Evolutionary conservation across 1,140 invertebrate genomes (phyloP).

Genomic region (Heliconius eleuchia): DNA sequence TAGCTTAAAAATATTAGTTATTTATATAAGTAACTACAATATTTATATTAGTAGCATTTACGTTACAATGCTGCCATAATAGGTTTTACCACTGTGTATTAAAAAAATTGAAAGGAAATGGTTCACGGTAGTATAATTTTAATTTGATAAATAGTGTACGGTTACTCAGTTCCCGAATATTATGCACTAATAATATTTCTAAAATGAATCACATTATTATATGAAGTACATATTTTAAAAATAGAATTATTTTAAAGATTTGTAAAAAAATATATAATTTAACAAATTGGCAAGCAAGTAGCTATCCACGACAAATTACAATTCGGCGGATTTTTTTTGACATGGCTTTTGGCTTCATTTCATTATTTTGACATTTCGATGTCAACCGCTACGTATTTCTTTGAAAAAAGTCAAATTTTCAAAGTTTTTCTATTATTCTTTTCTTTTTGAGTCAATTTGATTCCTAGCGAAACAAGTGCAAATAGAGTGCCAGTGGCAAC

Average conservation of each 20-base stretch:
- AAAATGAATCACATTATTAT: background rate
- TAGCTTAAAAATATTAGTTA: background rate
- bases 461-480: conserved; percentile 43
- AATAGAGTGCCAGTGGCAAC: conserved; percentile 41
- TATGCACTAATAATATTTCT: background rate
- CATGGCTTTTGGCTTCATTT: conserved; percentile 79
- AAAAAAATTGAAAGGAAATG: background rate
- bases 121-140: background rate
- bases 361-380: conserved; percentile 82
- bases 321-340: conserved; percentile 79
- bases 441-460: conserved; percentile 53
- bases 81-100: background rate
- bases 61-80: background rate
- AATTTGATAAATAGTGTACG: background rate
- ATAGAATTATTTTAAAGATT: no score
- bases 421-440: conserved; percentile 56
- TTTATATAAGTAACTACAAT: background rate
- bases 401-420: conserved; percentile 69
- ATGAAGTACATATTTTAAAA: no score
- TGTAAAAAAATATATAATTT: background rate
- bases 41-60: background rate
- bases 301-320: conserved; percentile 34
- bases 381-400: conserved; percentile 81
- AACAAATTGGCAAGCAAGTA: conserved; percentile 22
- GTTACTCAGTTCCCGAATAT: background rate